Base-by-base conservation (phyloP, 2,113 vertebrate species). In the Spilogale gracilis region DNA sequence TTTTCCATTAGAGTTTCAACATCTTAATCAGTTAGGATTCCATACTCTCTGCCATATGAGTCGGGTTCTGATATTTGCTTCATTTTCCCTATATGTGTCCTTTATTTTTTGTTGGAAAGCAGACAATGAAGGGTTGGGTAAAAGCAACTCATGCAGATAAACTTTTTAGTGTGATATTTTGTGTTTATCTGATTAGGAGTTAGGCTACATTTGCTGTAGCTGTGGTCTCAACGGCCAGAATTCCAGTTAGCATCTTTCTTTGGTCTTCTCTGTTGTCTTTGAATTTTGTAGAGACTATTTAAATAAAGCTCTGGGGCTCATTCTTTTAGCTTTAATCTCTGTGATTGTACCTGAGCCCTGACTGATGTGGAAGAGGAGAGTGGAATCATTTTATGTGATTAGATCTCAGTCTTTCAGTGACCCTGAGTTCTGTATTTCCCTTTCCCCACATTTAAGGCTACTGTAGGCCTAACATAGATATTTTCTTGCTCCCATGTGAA, bases 341-440 rank as follows among this genome's bases (percentile, higher is more conserved):
- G n/a, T 74, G 27, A 45, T 11, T 16, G 3, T 1, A 5, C 0
- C 14, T 13, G 65, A 65, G 4, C 9, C 9, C 9, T 50, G 38
- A 3, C 0, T 48, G 52, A 54, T 14, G 13, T 10, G 32, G n/a
- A 58, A 18, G 7, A 21, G n/a, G 14, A 2, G 10, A 52, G 9
- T 5, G 43, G 67, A 58, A 60, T 4, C 10, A 12, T 43, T 71
- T 60, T 80, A 43, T 80, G 12, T 67, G 56, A 92, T 23, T 0
- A 6, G 4, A 1, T 73, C n/a, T 86, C 25, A 30, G 50, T 38
- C 23, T 85, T 80, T 50, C 1, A 45, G 52, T 87, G 54, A 50
- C 7, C 14, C 56, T 80, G 56, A 74, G n/a, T 67, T 91, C 18
- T n/a, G 1, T 14, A 23, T 60, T 45, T 73, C 16, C 4, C n/a